phyloP scores from a whole-genome alignment of 2,797 vertebrate genomes.

The Xenops minutus region DNA sequence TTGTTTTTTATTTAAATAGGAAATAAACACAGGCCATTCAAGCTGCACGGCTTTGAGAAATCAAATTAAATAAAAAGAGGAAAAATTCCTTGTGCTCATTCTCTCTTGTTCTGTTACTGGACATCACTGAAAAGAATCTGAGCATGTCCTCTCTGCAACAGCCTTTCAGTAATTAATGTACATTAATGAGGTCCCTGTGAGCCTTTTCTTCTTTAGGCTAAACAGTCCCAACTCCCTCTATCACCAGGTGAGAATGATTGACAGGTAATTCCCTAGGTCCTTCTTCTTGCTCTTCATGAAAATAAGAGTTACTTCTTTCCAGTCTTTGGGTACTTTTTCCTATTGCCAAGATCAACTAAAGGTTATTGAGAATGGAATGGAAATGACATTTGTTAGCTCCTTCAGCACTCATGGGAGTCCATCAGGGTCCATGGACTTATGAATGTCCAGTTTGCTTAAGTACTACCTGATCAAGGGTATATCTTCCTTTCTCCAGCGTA shows the following conservation, averaged over 20 bases:
- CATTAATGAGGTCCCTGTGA: background rate
- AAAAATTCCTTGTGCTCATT: background rate
- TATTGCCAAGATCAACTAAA: background rate
- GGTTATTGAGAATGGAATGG: background rate
- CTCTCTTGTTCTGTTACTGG: background rate
- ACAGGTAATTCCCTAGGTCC: background rate
- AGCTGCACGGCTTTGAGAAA: background rate
- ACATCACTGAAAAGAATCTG: background rate
- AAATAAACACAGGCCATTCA: background rate
- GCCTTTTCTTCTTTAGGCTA: background rate
- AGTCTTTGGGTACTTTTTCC: background rate
- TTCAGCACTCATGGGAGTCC: background rate
- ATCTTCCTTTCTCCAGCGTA: background rate
- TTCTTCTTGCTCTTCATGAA: background rate
- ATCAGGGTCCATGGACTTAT: rapidly evolving
- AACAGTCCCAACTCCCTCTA: background rate
- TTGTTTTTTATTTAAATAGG: background rate
- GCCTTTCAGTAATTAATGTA: background rate
- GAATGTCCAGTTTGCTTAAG: background rate
- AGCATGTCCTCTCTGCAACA: background rate
- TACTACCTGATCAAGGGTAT: background rate
- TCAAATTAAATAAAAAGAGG: background rate
- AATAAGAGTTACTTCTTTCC: background rate
- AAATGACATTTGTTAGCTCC: background rate
- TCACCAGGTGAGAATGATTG: background rate